Conservation (phyloP, 2,797 vertebrate species). For the Podarcis lilfordi region DNA sequence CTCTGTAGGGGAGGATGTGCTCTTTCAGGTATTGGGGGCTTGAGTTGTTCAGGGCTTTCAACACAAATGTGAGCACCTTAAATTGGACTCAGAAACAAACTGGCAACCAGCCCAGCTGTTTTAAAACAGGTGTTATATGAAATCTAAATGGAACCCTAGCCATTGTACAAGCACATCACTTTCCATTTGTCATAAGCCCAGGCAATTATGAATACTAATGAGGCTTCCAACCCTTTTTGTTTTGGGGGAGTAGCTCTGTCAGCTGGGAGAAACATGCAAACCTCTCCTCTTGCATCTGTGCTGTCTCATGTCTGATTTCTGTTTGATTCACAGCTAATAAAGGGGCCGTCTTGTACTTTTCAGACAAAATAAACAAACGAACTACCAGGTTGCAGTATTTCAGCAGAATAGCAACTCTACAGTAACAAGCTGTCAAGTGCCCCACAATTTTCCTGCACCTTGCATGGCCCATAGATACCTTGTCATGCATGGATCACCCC, state of each 20-base stretch:
- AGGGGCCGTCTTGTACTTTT: slow-evolving; percentile 79
- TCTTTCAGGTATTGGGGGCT: too few relatives aligned
- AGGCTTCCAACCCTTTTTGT: slow-evolving; percentile 64
- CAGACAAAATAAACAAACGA: slow-evolving; percentile 41
- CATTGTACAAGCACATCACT: background rate
- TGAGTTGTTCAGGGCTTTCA: too few relatives aligned
- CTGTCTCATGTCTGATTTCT: slow-evolving; percentile 72
- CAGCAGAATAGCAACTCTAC: slow-evolving; percentile 72
- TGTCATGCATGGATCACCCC: slow-evolving; percentile 75
- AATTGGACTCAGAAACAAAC: slow-evolving; percentile 11
- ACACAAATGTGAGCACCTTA: too few relatives aligned
- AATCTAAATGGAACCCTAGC: too few relatives aligned
- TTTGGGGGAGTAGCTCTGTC: slow-evolving; percentile 49
- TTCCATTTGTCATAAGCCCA: slow-evolving; percentile 27
- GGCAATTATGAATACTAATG: slow-evolving; percentile 36
- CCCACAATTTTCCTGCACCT: slow-evolving; percentile 73
- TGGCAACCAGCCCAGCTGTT: too few relatives aligned
- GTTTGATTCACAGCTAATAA: slow-evolving; percentile 81
- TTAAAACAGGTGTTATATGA: too few relatives aligned
- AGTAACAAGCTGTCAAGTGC: slow-evolving; percentile 77
- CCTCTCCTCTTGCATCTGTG: slow-evolving; percentile 57
- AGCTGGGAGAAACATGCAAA: slow-evolving; percentile 66
- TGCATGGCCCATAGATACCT: slow-evolving; percentile 66
- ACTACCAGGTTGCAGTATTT: slow-evolving; percentile 72
- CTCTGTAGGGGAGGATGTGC: too few relatives aligned